These are phyloP conservation scores for Plumapathes pennacea DNA, from an alignment of 92 coral and sea anemone species.

Conservation along the genomic window DNA sequence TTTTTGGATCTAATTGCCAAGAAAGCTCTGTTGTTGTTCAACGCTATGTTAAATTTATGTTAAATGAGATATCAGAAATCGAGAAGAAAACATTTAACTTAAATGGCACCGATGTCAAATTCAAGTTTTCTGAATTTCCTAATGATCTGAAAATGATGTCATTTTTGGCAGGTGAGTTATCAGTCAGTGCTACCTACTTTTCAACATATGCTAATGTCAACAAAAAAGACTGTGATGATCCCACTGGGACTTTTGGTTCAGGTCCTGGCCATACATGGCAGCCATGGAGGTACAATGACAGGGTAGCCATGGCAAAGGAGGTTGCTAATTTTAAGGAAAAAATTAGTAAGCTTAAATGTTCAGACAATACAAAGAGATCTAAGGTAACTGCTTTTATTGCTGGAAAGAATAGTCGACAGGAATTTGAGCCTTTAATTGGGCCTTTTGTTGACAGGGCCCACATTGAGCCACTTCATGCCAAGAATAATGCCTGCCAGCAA, in stretches of 20 bases:
- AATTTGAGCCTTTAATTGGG: slow-evolving; percentile 61
- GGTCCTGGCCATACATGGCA: slow-evolving; percentile 26
- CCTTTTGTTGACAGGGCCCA: slow-evolving; percentile 48
- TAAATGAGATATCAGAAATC: slow-evolving; percentile 58
- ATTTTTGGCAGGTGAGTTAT: slow-evolving; percentile 68
- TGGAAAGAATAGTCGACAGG: slow-evolving; percentile 47
- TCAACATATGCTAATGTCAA: slow-evolving; percentile 65
- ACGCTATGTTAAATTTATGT: slow-evolving; percentile 58
- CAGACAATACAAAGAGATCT: slow-evolving; percentile 31
- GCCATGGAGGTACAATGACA: slow-evolving; percentile 46
- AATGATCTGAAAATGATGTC: slow-evolving; percentile 72
- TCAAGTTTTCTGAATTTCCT: slow-evolving; percentile 67
- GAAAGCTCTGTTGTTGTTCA: slow-evolving; percentile 59
- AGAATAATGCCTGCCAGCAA: slow-evolving; percentile 66
- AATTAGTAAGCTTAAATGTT: slow-evolving; percentile 29
- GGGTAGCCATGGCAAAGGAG: slow-evolving; percentile 45
- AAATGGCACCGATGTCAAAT: slow-evolving; percentile 42
- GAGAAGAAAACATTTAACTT: slow-evolving; percentile 55
- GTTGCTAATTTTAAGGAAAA: slow-evolving; percentile 36
- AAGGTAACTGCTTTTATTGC: slow-evolving; percentile 41
- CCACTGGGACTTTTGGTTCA: slow-evolving; percentile 52
- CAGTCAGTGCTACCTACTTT: slow-evolving; percentile 68
- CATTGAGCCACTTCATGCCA: slow-evolving; percentile 41
- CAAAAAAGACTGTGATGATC: slow-evolving; percentile 34
- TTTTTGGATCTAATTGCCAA: slow-evolving; percentile 64